Evolutionary conservation across 2,113 vertebrate species (phyloP), one percentile per base, ranked within the genome.

Genomic region (Micronycteris hirsuta): DNA sequence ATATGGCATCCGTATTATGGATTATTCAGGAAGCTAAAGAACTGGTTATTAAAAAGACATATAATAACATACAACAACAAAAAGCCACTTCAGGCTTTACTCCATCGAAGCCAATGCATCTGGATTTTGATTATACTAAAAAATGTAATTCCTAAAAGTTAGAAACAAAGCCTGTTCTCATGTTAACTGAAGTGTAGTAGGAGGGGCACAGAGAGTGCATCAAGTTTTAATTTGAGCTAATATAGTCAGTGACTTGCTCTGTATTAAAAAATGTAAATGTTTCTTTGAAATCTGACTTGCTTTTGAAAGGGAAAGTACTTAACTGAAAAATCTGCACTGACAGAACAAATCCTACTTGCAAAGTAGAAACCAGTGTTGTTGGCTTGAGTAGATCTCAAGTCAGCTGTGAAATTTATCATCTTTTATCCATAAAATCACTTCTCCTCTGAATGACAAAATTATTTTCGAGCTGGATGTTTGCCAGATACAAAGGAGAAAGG

Each of bases 331-430:
- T 95, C 91, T 96, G 73, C 88, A 89, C 81, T 84, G 82, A 97
- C 77, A 93, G 91, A 96, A 86, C 63, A 94, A 93, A 97, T 97
- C 78, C 95, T 89, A 83, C 97, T 84, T 96, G 90, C 87, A 78
- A 91, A 96, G 81, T 91, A 90, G 81, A 97, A 91, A 76, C 71
- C 33, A 58, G 11, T 89, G 94, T 94, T 87, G 73, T 96, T 97
- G 96, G 93, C 95, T 95, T 97, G 96, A 94, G 93, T 78, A 96
- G 96, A 85, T 96, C 71, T 96, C 97, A 96, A 94, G 96, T 95
- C 97, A 91, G 45, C 96, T 97, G 96, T 97, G 97, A 98, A 97
- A 97, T 97, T 97, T 80, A 97, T 94, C 80, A 96, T 95, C 93
- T 96, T 96, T 97, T 96, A 76, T 94, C 94, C 89, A 95, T 93